Evolutionary conservation across 2,113 vertebrate genomes (phyloP).

Genomic region (Hirundichthys speculiger): DNA sequence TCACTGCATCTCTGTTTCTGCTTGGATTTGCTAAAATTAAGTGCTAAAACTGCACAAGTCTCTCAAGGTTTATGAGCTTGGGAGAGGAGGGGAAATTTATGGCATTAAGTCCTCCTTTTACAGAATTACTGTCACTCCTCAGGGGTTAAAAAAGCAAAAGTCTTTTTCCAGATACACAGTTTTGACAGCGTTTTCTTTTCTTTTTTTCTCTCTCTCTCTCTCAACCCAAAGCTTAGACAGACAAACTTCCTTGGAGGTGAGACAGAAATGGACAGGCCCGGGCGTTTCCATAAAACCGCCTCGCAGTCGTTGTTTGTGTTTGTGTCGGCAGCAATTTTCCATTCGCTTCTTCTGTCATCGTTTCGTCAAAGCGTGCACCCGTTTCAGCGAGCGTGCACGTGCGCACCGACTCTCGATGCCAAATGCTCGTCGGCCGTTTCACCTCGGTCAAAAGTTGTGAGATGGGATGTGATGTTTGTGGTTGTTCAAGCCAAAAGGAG

Average conservation of each 20-base stretch:
- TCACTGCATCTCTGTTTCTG: no score
- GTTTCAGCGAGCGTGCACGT: no score
- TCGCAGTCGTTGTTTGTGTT: constrained; percentile 30
- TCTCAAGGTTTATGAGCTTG: constrained; percentile 36
- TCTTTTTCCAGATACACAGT: constrained; percentile 25
- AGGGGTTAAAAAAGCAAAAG: constrained; percentile 28
- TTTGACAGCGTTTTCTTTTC: no score
- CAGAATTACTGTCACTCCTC: constrained; percentile 40
- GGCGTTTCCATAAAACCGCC: constrained; percentile 44
- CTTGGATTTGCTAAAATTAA: neutral
- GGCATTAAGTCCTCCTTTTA: constrained; percentile 24
- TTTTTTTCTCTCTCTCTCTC: no score
- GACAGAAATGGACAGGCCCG: constrained; percentile 46
- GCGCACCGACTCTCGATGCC: no score
- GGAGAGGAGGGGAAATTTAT: constrained; percentile 37
- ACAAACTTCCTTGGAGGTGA: constrained; percentile 39
- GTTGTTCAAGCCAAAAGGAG: neutral
- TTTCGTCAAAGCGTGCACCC: no score
- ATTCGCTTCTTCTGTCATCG: no score
- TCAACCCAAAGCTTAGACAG: neutral
- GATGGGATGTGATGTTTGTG: no score
- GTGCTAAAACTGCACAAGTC: constrained; percentile 30
- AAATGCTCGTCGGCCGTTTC: no score
- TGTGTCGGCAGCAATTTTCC: no score
- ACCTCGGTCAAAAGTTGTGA: no score